Conservation (phyloP, 2,113 vertebrate genomes). For the Colinus virginianus region DNA sequence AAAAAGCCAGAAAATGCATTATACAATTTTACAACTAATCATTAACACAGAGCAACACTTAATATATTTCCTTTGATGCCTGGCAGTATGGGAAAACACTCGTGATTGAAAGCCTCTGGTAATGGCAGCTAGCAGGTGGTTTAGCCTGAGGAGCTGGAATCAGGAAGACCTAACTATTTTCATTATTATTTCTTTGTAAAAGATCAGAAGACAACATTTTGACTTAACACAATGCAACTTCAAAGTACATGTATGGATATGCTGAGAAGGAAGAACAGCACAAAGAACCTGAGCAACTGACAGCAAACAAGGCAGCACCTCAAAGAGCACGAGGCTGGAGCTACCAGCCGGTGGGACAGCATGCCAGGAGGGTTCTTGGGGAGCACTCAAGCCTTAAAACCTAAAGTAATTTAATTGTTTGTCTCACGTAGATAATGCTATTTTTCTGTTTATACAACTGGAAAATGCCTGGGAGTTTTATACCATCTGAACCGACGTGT, state of each 20-base stretch:
- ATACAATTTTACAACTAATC: background rate
- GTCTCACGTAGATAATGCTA: background rate
- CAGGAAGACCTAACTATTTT: conserved; percentile 6
- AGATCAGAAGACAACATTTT: conserved; percentile 1
- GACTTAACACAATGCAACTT: background rate
- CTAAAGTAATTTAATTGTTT: background rate
- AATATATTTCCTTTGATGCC: conserved; percentile 51
- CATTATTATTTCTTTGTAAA: conserved; percentile 22
- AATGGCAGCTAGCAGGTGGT: conserved; percentile 13
- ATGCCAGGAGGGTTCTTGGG: background rate
- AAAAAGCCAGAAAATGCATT: conserved; percentile 35
- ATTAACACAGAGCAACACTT: conserved; percentile 18
- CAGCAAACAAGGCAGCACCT: background rate
- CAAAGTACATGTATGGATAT: background rate
- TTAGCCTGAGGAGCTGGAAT: conserved; percentile 32
- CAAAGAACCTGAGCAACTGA: background rate
- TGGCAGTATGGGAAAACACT: background rate
- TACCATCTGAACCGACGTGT: accelerated
- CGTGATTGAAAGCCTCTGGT: background rate
- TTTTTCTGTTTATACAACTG: background rate
- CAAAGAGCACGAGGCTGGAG: background rate
- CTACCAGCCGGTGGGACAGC: accelerated
- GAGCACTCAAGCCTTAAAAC: background rate
- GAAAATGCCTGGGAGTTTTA: background rate
- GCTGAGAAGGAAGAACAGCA: background rate